Percentiles rank a stretch among this genome's conserved stretches.
Evolutionary conservation across 1,140 invertebrate species (phyloP).

Genomic region (Cyphomyrmex costatus): DNA sequence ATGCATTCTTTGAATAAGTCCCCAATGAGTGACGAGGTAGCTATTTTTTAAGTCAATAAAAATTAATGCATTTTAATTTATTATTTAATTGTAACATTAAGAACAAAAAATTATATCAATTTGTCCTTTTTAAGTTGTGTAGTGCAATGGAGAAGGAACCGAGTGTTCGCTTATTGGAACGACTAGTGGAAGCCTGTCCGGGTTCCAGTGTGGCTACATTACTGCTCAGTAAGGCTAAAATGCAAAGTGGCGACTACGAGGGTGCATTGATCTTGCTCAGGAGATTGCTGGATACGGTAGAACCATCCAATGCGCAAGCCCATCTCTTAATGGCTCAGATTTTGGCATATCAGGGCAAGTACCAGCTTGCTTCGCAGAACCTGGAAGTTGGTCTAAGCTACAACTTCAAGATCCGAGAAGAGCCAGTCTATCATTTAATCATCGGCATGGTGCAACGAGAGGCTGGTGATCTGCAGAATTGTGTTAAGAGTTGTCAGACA

Average conservation of each 20-base stretch:
- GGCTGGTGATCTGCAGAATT: slow-evolving; percentile 91
- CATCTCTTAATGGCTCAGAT: slow-evolving; percentile 96
- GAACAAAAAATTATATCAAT: neutral
- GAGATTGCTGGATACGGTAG: slow-evolving; percentile 91
- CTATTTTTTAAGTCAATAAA: slow-evolving; percentile 54
- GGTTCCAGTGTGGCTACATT: slow-evolving; percentile 92
- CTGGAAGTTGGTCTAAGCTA: slow-evolving; percentile 96
- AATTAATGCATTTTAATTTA: neutral
- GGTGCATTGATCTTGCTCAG: slow-evolving; percentile 90
- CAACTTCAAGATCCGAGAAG: slow-evolving; percentile 96
- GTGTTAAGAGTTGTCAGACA: slow-evolving; percentile 91
- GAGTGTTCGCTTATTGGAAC: slow-evolving; percentile 91
- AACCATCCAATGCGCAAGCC: slow-evolving; percentile 93
- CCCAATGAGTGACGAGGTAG: slow-evolving; percentile 75
- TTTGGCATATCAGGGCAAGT: slow-evolving; percentile 91
- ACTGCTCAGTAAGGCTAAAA: slow-evolving; percentile 93
- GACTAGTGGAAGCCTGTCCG: slow-evolving; percentile 93
- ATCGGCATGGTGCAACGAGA: slow-evolving; percentile 94
- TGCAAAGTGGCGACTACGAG: slow-evolving; percentile 91
- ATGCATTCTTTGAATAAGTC: slow-evolving; percentile 89
- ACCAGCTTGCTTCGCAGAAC: slow-evolving; percentile 93
- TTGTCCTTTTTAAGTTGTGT: neutral
- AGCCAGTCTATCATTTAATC: slow-evolving; percentile 96
- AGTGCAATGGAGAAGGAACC: slow-evolving; percentile 83
- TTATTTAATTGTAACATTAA: neutral